phyloP scores from a whole-genome alignment of 1,140 invertebrate genomes.

The Neelides sp. region DNA sequence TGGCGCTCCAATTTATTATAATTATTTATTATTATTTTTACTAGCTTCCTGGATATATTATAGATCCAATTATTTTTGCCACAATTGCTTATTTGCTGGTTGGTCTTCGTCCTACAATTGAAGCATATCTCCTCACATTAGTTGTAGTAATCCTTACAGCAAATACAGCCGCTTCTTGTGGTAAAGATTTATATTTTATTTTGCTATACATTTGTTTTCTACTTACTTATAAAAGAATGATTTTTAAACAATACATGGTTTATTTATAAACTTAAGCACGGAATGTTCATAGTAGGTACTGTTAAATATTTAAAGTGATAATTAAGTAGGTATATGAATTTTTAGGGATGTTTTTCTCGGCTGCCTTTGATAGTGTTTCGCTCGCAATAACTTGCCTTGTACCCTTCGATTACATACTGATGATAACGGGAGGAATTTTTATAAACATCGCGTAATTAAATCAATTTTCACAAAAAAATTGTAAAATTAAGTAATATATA shows the following conservation, averaged over 20 bases:
- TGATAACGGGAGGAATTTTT: conserved; percentile 76
- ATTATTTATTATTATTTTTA: conserved; percentile 30
- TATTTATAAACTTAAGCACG: too few relatives aligned
- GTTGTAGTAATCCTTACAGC: conserved; percentile 56
- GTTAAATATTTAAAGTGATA: too few relatives aligned
- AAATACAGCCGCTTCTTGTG: conserved; percentile 70
- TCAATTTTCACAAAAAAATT: conserved; percentile 5
- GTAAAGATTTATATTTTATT: conserved; percentile 40
- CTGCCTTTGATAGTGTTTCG: conserved; percentile 62
- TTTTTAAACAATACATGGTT: too few relatives aligned
- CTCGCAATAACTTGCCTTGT: conserved; percentile 69
- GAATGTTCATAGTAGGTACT: too few relatives aligned
- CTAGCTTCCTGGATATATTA: conserved; percentile 61
- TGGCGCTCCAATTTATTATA: too few relatives aligned
- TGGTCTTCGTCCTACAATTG: conserved; percentile 49
- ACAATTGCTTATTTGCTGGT: conserved; percentile 64
- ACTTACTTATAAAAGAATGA: too few relatives aligned
- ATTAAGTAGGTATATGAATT: too few relatives aligned
- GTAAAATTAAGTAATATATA: conserved; percentile 10
- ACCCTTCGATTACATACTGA: conserved; percentile 72
- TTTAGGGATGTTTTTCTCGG: conserved; percentile 70
- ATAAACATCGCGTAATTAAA: conserved; percentile 57
- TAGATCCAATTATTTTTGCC: conserved; percentile 63
- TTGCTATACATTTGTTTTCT: too few relatives aligned
- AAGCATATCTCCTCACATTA: conserved; percentile 55